Evolutionary conservation across 2,888 invertebrate species (phyloP).

Genomic region (Serripes groenlandicus): DNA sequence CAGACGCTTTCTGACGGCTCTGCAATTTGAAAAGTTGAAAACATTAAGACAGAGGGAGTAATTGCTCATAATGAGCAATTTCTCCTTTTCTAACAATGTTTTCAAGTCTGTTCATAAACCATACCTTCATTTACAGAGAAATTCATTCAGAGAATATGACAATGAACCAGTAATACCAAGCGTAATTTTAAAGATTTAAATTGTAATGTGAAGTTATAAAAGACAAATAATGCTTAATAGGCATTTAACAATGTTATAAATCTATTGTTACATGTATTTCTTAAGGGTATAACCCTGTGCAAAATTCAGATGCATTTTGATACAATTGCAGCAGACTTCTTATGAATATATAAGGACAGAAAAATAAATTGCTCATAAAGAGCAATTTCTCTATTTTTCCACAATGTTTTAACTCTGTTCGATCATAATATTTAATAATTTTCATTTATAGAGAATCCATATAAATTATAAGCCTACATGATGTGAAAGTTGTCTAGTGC

Average conservation of each 20-base stretch:
- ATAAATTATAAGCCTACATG: too few relatives aligned
- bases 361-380: background rate
- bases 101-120: background rate
- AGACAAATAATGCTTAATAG: background rate
- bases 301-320: background rate
- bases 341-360: background rate
- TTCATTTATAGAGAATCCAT: too few relatives aligned
- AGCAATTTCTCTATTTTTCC: background rate
- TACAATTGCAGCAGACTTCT: background rate
- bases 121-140: too few relatives aligned
- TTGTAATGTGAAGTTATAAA: background rate
- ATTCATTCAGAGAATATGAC: too few relatives aligned
- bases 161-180: too few relatives aligned
- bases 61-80: background rate
- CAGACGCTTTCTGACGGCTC: too few relatives aligned
- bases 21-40: too few relatives aligned
- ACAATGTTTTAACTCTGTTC: background rate
- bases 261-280: background rate
- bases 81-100: constrained; percentile 9
- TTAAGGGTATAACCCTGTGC: background rate
- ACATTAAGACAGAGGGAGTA: background rate
- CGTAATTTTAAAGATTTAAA: too few relatives aligned
- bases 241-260: background rate
- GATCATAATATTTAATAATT: too few relatives aligned
- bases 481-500: too few relatives aligned